These are phyloP conservation scores for Erithacus rubecula DNA, from an alignment of 2,797 vertebrate genomes.

Conservation along the genomic window DNA sequence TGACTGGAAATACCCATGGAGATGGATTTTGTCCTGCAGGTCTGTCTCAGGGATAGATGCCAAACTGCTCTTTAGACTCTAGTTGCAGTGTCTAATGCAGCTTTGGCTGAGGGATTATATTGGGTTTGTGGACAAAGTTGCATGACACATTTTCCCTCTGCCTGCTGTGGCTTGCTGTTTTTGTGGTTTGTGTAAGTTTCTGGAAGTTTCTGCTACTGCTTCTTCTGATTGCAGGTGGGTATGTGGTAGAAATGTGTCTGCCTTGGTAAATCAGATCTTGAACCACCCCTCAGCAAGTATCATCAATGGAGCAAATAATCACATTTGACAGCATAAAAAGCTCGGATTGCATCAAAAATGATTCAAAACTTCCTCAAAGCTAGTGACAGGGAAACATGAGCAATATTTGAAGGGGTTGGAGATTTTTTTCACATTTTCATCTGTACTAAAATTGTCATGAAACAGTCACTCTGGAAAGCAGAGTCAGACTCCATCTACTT, in stretches of 20 bases:
- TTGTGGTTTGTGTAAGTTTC: neutral
- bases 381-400: neutral
- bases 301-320: neutral
- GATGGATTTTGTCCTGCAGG: neutral
- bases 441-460: neutral
- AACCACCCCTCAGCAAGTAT: neutral
- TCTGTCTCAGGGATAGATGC: neutral
- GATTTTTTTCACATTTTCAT: neutral
- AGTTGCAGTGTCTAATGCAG: neutral
- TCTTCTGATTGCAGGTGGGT: neutral
- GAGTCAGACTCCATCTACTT: neutral
- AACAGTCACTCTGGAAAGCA: neutral
- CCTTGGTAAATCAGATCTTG: neutral
- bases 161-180: neutral
- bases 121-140: neutral
- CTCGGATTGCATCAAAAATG: neutral
- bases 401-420: neutral
- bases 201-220: neutral
- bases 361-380: neutral
- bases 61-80: neutral
- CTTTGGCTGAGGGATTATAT: neutral
- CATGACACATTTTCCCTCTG: neutral
- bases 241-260: neutral
- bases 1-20: accelerated
- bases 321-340: neutral